Base-by-base conservation (phyloP, 2,797 vertebrate species). In the Myioborus melanocephalus region DNA sequence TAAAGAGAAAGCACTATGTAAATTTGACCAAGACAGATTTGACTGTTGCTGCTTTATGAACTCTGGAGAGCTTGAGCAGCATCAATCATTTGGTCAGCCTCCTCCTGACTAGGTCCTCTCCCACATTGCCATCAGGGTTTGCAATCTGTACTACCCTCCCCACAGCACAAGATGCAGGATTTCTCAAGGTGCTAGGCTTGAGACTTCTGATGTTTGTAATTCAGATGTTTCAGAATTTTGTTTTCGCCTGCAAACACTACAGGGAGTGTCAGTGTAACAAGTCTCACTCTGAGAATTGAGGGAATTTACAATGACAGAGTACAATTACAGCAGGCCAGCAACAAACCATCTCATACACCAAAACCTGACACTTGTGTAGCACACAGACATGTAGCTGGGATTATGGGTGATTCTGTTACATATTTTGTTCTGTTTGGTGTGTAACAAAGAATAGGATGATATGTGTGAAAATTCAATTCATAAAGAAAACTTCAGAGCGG, bases 341-440 rank as follows among this genome's bases (percentile, higher is more conserved):
- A 57, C 8, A 77, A 83, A 69, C 19, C 46, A 39, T 6, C 35
- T 77, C 2, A 1, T 44, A 14, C 35, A 57, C 22, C n/a, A 63
- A 88, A 86, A 57, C 4, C 6, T 59, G 11, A 52, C 11, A 9
- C n/a, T 60, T 61, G 8, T 57, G 7, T 37, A 21, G 22, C 32
- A 30, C 32, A 30, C 8, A 75, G 32, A n/a, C 22, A 63, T 50
- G 13, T 35, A 39, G n/a, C 9, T 78, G 30, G 41, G 20, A 66
- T 66, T 24, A 56, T 8, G 10, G 4, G 19, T 24, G 19, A 10
- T 66, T 81, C 30, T 61, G 24, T 65, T 43, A 47, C 0, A 0
- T 21, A 32, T 44, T 82, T 71, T 55, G 8, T 57, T 83, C 47
- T 44, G 6, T 69, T 64, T 73, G 37, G 27, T 71, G 6, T 24